A percentile compares a stretch with the other conserved stretches of the same genome.
Evolutionary conservation across 2,888 invertebrate species (phyloP).

Genomic region (Megastigmus dorsalis): DNA sequence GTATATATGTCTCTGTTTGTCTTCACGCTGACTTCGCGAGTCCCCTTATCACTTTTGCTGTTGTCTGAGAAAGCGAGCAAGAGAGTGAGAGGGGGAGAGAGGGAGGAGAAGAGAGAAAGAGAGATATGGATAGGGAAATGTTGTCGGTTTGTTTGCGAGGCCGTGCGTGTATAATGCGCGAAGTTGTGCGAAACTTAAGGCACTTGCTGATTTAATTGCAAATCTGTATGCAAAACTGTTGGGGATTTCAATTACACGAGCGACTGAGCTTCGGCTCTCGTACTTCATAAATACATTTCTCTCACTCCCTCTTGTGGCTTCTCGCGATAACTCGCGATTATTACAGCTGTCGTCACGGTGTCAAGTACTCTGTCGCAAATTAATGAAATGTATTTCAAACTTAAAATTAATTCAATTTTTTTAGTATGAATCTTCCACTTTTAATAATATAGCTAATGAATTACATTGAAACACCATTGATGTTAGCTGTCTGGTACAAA

Average conservation of each 20-base stretch:
- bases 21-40: neutral
- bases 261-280: slow-evolving; percentile 2
- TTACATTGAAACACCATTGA: too few species aligned
- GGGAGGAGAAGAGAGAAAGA: too few species aligned
- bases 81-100: too few species aligned
- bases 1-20: neutral
- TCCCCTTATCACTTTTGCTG: neutral
- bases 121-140: neutral
- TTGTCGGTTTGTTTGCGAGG: slow-evolving; percentile 9
- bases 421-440: too few species aligned
- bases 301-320: too few species aligned
- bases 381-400: too few species aligned
- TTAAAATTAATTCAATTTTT: too few species aligned
- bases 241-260: slow-evolving; percentile 35
- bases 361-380: neutral
- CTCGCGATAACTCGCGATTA: neutral
- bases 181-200: neutral
- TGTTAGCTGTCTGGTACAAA: too few species aligned
- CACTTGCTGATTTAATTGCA: slow-evolving; percentile 38
- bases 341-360: neutral
- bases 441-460: too few species aligned
- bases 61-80: too few species aligned
- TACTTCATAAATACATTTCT: slow-evolving; percentile 13
- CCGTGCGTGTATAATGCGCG: neutral
- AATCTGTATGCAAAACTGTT: slow-evolving; percentile 42